These are phyloP conservation scores for Clepsis dumicolana DNA, from an alignment of 2,888 invertebrate species.

Conservation along the genomic window DNA sequence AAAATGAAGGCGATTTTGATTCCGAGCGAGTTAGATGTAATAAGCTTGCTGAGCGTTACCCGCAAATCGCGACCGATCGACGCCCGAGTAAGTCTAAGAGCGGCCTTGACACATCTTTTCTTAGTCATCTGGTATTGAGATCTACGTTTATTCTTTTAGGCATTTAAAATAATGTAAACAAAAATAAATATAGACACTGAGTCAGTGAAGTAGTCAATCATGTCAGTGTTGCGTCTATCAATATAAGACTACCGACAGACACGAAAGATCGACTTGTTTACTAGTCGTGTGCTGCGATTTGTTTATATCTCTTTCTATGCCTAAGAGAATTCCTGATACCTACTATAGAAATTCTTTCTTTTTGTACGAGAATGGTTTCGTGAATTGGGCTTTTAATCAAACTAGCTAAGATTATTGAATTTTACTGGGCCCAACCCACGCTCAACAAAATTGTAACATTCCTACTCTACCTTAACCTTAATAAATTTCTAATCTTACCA, in stretches of 20 bases:
- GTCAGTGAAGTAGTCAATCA: neutral
- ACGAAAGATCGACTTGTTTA: neutral
- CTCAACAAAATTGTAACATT: conserved; percentile 16
- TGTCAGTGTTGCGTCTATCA: neutral
- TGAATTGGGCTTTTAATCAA: conserved; percentile 7
- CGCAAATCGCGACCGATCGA: too few species aligned
- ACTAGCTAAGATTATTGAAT: conserved; percentile 7
- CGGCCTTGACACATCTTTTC: too few species aligned
- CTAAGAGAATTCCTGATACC: neutral
- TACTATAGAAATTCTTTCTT: neutral
- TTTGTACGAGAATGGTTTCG: neutral
- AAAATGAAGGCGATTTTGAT: too few species aligned
- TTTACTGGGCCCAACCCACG: conserved; percentile 3
- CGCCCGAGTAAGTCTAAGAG: too few species aligned
- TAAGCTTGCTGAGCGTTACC: too few species aligned
- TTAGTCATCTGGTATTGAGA: too few species aligned
- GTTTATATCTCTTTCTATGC: neutral
- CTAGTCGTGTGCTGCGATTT: neutral
- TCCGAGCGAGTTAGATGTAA: too few species aligned
- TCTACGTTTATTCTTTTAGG: neutral
- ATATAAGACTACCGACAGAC: neutral
- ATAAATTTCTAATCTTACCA: conserved; percentile 20
- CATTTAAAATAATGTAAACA: neutral
- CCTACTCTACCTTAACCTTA: conserved; percentile 15
- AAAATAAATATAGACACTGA: neutral